Evolutionary conservation across 2,888 invertebrate species (phyloP).

Genomic region (Thereva unica): DNA sequence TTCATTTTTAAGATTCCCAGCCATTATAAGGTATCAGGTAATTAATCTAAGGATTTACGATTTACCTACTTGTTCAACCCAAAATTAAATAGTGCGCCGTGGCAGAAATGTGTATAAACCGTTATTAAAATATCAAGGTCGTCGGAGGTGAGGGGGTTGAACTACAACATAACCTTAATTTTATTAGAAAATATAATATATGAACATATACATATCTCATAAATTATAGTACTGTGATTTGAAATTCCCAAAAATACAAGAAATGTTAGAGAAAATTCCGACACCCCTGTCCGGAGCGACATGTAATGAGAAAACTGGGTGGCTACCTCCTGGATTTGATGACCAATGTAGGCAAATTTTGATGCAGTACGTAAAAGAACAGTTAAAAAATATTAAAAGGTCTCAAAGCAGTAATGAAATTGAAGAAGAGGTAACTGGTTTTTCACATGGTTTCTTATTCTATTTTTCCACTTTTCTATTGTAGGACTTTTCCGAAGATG

Average conservation of each 20-base stretch:
- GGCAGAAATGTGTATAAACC: too few species aligned
- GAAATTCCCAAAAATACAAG: conserved; percentile 76
- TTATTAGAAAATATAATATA: too few species aligned
- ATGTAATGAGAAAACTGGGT: conserved; percentile 76
- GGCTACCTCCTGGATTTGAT: conserved; percentile 74
- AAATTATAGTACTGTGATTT: conserved; percentile 75
- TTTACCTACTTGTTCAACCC: too few species aligned
- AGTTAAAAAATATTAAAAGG: conserved; percentile 50
- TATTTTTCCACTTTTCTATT: neutral
- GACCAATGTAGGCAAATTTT: conserved; percentile 74
- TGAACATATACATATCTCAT: conserved; percentile 23
- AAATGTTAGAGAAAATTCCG: conserved; percentile 70
- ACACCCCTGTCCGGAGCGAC: conserved; percentile 63
- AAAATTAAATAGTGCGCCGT: too few species aligned
- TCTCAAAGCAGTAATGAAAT: conserved; percentile 3
- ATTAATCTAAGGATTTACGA: too few species aligned
- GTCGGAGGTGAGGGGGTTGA: too few species aligned
- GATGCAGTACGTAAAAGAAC: conserved; percentile 66
- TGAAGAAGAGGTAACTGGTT: conserved; percentile 16
- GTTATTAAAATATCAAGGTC: too few species aligned
- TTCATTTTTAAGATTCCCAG: too few species aligned
- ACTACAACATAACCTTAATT: too few species aligned
- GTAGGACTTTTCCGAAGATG: conserved; percentile 14
- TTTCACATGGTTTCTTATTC: neutral
- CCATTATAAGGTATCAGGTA: too few species aligned